These are phyloP conservation scores for Etheostoma cragini DNA, from an alignment of 2,113 vertebrate genomes.

Conservation along the genomic window DNA sequence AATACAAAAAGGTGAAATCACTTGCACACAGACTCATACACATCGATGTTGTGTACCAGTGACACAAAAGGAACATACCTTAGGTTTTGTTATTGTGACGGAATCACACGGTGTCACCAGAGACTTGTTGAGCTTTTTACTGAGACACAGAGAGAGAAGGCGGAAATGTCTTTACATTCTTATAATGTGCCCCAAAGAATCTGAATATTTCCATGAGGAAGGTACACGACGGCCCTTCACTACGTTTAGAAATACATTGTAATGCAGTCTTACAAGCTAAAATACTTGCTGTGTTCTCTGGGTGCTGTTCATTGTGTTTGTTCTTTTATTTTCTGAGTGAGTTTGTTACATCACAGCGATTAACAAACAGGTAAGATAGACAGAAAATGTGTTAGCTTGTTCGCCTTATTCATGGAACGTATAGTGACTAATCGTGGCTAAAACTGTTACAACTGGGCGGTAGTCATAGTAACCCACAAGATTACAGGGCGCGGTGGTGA, in stretches of 20 bases:
- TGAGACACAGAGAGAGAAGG: slow-evolving; percentile 10
- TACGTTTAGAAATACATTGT: slow-evolving; percentile 12
- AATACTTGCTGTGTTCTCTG: not conserved
- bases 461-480: slow-evolving; percentile 25
- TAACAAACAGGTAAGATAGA: not conserved
- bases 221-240: not conserved
- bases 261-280: slow-evolving; percentile 59
- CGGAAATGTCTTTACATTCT: not conserved
- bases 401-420: not conserved
- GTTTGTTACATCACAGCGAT: not conserved
- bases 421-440: not conserved
- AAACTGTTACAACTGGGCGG: not conserved
- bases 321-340: not conserved
- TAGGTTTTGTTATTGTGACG: slow-evolving; percentile 24
- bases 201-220: slow-evolving; percentile 16
- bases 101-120: slow-evolving; percentile 3
- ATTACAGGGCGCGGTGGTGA: not conserved
- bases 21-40: slow-evolving; percentile 1
- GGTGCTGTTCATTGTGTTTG: not conserved
- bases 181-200: slow-evolving; percentile 20
- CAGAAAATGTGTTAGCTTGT: not conserved
- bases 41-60: not conserved
- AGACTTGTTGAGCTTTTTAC: not conserved
- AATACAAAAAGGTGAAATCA: not conserved
- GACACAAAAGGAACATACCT: slow-evolving; percentile 37